phyloP scores from a whole-genome alignment of 2,113 vertebrate species.

The Cettia cetti region DNA sequence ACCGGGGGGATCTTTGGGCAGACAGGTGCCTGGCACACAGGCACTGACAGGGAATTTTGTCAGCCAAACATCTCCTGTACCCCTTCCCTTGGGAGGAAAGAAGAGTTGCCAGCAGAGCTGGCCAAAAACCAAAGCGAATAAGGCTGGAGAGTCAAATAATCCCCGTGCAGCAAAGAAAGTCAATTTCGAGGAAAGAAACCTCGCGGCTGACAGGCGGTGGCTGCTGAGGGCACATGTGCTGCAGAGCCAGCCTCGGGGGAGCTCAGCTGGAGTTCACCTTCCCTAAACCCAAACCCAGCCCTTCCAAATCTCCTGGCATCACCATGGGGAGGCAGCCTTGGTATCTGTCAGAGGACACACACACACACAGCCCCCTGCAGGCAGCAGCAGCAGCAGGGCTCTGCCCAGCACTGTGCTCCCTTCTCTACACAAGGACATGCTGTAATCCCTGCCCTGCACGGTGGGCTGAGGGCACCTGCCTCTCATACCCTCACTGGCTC shows the following conservation, averaged over 20 bases:
- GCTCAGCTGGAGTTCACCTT: constrained; percentile 43
- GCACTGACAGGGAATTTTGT: background rate
- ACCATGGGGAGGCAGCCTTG: background rate
- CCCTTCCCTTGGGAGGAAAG: background rate
- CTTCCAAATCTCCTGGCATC: background rate
- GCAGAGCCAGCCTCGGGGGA: constrained; percentile 44
- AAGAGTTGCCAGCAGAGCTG: constrained; percentile 10
- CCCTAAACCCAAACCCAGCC: constrained; percentile 38
- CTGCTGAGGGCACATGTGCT: constrained; percentile 7
- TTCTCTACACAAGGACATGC: constrained; percentile 1
- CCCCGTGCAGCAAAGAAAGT: background rate
- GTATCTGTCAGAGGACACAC: background rate
- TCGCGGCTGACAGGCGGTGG: background rate
- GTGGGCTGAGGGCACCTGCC: background rate
- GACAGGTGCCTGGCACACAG: background rate
- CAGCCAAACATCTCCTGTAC: background rate
- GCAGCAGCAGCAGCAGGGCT: background rate
- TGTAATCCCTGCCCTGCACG: background rate
- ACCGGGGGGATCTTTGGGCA: background rate
- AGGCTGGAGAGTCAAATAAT: constrained; percentile 44
- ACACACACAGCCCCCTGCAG: background rate
- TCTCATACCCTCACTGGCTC: background rate
- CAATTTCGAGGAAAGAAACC: constrained; percentile 8
- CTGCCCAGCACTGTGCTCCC: background rate
- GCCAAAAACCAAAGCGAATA: constrained; percentile 38